Evolutionary conservation across 2,888 invertebrate genomes (phyloP), one percentile per base, ranked within the genome.

Genomic region (Phaedon cochleariae): DNA sequence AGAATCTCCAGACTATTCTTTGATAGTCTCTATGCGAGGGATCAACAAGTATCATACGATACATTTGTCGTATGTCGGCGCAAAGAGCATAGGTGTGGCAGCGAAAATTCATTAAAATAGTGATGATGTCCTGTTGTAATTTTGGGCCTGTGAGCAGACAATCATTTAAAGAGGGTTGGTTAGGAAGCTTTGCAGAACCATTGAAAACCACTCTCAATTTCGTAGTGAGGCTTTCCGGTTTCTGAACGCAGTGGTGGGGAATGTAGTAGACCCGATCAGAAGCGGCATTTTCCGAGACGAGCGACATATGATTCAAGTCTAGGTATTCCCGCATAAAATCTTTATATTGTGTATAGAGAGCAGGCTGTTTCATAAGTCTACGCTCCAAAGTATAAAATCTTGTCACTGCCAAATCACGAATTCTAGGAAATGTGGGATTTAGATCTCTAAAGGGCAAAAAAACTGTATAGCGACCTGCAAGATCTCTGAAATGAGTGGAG

Each of bases 51-150:
- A n/a, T n/a, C n/a, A n/a, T n/a, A n/a, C n/a, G 26, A 29, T 67
- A 67, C 62, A 66, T 66, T 26, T 62, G 29, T 26, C 57, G 52
- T 9, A 65, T 54, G 22, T 65, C 59, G 6, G 58, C 21, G 29
- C 26, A 53, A n/a, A 62, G 2, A 18, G 18, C 49, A 48, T 29
- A 48, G 1, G 17, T 12, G 17, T 58, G 34, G 12, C 22, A 10
- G 2, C 59, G 31, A 37, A 65, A 59, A 22, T 26, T 31, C 18
- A 55, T 26, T 4, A 64, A 31, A 52, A 60, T 54, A 41, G 41
- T n/a, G n/a, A n/a, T 10, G 18, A 67, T 26, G 45, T 55, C 41
- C 18, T 64, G 53, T 57, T 63, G 66, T 10, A 66, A 26, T 20
- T 57, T 63, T 17, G 41, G 59, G 17, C 63, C 66, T 0, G 46